phyloP scores from a whole-genome alignment of 2,888 invertebrate species.

The Harpalus rufipes region DNA sequence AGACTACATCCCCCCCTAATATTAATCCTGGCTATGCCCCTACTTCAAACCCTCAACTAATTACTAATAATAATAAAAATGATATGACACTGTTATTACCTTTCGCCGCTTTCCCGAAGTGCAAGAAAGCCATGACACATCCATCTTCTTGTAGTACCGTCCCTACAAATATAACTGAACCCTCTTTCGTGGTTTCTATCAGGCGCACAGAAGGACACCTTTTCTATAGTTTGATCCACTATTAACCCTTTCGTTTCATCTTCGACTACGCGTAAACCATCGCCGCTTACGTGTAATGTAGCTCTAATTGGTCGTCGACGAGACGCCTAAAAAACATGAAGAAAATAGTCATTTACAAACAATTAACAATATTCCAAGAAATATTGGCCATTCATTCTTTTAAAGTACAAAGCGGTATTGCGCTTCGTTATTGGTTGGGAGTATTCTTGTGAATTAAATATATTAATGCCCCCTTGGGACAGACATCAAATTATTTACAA shows the following conservation, averaged over 20 bases:
- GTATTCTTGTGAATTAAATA: no score
- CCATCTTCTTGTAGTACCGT: conserved; percentile 99
- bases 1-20: no score
- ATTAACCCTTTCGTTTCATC: conserved; percentile 99
- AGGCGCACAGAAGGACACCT: conserved; percentile 99
- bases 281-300: conserved; percentile 93
- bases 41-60: no score
- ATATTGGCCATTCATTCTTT: no score
- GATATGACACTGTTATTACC: no score
- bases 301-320: conserved; percentile 93
- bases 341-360: not conserved
- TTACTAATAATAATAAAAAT: no score
- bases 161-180: conserved; percentile 99
- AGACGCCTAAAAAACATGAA: conserved; percentile 84
- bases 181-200: conserved; percentile 98
- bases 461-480: no score
- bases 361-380: no score
- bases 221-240: conserved; percentile 99
- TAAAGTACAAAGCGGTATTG: no score
- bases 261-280: conserved; percentile 98
- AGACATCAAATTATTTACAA: no score
- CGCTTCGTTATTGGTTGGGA: no score
- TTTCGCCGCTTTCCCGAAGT: conserved; percentile 96
- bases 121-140: conserved; percentile 99
- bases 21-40: no score